Evolutionary conservation across 2,113 vertebrate genomes (phyloP).

Genomic region (Trematomus loennbergii): DNA sequence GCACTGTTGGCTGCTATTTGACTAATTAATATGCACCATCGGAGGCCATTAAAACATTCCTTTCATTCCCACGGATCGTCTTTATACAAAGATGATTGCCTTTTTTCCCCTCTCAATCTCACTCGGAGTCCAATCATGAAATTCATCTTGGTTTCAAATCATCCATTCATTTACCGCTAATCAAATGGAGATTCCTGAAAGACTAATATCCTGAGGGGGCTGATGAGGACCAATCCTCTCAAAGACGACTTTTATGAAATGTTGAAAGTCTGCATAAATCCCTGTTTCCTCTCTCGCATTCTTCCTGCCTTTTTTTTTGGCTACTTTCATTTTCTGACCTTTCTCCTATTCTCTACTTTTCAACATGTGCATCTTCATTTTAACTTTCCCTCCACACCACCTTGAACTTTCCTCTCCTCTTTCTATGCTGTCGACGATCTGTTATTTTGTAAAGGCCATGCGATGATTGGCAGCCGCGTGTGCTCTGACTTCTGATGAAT

Average conservation of each 20-base stretch:
- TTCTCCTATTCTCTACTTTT: not conserved
- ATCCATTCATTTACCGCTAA: constrained; percentile 32
- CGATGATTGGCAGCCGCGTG: constrained; percentile 30
- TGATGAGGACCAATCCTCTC: constrained; percentile 29
- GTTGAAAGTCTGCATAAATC: constrained; percentile 28
- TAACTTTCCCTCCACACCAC: not conserved
- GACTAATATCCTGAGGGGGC: constrained; percentile 29
- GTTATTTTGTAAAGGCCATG: constrained; percentile 40
- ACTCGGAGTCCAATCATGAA: constrained; percentile 1
- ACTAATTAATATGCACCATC: constrained; percentile 31
- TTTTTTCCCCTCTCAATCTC: not conserved
- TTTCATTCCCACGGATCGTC: not conserved
- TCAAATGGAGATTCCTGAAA: constrained; percentile 35
- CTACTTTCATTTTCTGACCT: not conserved
- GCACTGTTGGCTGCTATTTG: not conserved
- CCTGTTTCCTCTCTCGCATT: not conserved
- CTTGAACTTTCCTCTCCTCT: not conserved
- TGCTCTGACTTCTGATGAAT: constrained; percentile 30
- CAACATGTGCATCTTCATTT: not conserved
- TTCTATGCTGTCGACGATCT: not conserved
- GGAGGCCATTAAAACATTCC: constrained; percentile 17
- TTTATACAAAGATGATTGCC: constrained; percentile 9
- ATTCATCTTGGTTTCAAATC: constrained; percentile 46
- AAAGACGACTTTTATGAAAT: constrained; percentile 51
- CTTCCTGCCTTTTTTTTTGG: not conserved